Evolutionary conservation across 2,797 vertebrate genomes (phyloP).

Genomic region (Notamacropus eugenii): DNA sequence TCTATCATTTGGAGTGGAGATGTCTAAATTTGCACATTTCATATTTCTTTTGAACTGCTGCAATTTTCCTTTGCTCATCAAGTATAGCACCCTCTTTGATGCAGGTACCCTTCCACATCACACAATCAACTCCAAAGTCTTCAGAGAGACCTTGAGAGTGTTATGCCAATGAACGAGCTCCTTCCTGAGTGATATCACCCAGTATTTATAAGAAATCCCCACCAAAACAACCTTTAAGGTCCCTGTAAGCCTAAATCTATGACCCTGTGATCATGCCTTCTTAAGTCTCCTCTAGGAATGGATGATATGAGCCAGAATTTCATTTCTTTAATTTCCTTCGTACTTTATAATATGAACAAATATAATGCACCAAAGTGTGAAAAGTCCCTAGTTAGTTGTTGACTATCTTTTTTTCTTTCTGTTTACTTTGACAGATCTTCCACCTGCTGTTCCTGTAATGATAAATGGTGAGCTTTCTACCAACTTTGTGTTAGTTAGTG

Average conservation of each 20-base stretch:
- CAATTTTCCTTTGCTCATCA: not conserved
- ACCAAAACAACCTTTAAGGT: not conserved
- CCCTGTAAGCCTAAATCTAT: not conserved
- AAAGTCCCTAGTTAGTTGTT: not conserved
- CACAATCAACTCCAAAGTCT: not conserved
- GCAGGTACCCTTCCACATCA: too few relatives aligned
- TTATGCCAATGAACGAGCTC: not conserved
- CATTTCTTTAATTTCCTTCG: conserved; percentile 10
- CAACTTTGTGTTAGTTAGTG: conserved; percentile 49
- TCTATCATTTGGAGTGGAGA: not conserved
- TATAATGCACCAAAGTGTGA: not conserved
- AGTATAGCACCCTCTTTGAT: not conserved
- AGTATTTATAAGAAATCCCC: not conserved
- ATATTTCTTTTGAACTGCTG: not conserved
- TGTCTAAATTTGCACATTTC: not conserved
- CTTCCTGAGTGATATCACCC: not conserved
- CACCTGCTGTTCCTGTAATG: not conserved
- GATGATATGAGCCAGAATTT: not conserved
- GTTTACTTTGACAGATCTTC: conserved; percentile 46
- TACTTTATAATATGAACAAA: not conserved
- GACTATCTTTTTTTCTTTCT: not conserved
- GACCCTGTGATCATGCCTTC: not conserved
- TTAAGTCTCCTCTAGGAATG: not conserved
- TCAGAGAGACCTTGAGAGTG: not conserved
- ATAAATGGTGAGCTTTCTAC: not conserved